Evolutionary conservation across 2,797 vertebrate species (phyloP), one percentile per base, ranked within the genome.

Genomic region (Rhinogobio ventralis): DNA sequence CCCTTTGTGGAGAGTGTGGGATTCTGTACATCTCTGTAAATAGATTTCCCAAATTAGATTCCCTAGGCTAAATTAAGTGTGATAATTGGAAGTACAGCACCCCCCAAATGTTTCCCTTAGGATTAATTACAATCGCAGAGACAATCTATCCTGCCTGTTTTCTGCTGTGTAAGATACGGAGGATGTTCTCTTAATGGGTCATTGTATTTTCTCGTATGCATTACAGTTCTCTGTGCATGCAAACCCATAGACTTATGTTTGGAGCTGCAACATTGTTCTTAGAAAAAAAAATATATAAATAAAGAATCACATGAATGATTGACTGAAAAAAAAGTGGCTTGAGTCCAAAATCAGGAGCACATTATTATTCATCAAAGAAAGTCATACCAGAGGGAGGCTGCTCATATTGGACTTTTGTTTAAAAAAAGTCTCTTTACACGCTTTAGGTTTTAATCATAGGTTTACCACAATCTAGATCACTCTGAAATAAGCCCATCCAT

Each of bases 401-500:
- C 39, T 84, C 36, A 77, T 84, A 64, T 77, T 42, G 53, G 62
- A 49, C 86, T 80, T 81, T 81, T 81, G 19, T 36, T 67, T 62
- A 64, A 64, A 64, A 88, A 74, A 46, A 30, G 1, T 88, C 45
- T 84, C 82, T 81, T 86, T 74, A 69, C 64, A 66, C 33, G 46
- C 68, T 77, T 84, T 71, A 86, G 76, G 66, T 86, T 85, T 85
- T 86, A 86, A 88, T 88, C 74, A 86, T 83, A 53, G 79, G 80
- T 85, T 88, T 85, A 87, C 51, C 78, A 79, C 77, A 78, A 86
- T 86, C 71, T 83, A 85, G 69, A 75, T 87, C 71, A 80, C 53
- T 77, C 78, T 85, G 57, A 86, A 86, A 86, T 85, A 77, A 85
- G 82, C 66, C 77, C 76, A 89, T 89, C 85, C 85, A 89, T 89